Evolutionary conservation across 2,113 vertebrate genomes (phyloP), one percentile per base, ranked within the genome.

Genomic region (Hippocampus zosterae): DNA sequence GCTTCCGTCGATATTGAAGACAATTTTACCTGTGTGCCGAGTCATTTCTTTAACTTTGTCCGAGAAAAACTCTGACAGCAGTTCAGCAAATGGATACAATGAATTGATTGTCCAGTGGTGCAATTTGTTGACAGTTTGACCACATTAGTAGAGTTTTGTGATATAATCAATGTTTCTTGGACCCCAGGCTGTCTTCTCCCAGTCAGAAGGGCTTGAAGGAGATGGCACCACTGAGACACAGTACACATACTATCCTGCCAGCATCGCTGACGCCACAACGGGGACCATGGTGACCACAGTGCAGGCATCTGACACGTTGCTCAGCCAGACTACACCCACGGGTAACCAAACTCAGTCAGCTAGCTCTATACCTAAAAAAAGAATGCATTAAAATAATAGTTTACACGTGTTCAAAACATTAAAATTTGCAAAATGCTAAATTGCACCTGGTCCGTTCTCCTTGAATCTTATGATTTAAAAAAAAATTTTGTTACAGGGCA

Each of bases 401-500:
- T 13, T 25, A 2, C 23, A 23, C 25, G n/a, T n/a, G 52, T 23
- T 55, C 8, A 55, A 55, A 55, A 23, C 5, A 27, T 57, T 15
- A 13, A 57, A 0, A 57, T 25, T 55, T 55, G 53, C 53, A n/a
- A 55, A 23, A 55, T 55, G 19, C 19, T 8, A 25, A 57, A 64
- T 46, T 7, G 8, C 23, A 1, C n/a, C 1, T 21, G 9, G 33
- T 3, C 37, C 5, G 21, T 61, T 55, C 15, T 40, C n/a, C 53
- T 56, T 0, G 53, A 21, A 37, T 29, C 42, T 29, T 52, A 59
- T 13, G 8, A 59, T 41, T 69, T 37, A 6, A n/a, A n/a, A n/a
- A n/a, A n/a, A n/a, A n/a, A n/a, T n/a, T n/a, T 65, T 67, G 12
- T 63, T 59, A 33, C 82, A 98, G 95, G 96, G 63, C 96, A 97